A percentile compares a stretch with the other conserved stretches of the same genome.
Evolutionary conservation across 2,113 vertebrate genomes (phyloP).

Genomic region (Scophthalmus maximus): DNA sequence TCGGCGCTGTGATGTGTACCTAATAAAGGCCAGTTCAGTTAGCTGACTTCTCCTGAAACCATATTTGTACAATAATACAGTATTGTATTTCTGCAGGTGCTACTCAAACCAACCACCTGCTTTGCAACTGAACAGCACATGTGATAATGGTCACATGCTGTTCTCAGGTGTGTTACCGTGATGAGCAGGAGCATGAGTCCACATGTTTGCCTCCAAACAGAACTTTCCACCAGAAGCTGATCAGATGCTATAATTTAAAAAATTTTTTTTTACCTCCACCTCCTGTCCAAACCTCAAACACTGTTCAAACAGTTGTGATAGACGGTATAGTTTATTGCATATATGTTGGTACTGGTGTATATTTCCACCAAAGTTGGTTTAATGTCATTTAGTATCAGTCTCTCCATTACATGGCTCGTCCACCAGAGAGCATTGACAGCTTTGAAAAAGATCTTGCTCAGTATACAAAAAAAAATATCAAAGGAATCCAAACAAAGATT

Average conservation of each 20-base stretch:
- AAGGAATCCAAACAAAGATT: background rate
- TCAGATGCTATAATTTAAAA: background rate
- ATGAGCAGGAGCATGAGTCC: background rate
- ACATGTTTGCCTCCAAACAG: background rate
- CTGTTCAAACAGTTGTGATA: no score
- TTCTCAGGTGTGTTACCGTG: background rate
- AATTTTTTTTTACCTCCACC: no score
- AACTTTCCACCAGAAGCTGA: no score
- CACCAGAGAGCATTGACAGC: background rate
- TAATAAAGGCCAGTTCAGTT: background rate
- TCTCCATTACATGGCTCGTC: background rate
- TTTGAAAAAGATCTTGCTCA: background rate
- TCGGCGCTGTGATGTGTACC: background rate
- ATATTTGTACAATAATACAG: background rate
- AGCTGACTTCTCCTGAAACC: conserved; percentile 5
- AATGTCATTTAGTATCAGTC: no score
- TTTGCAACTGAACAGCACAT: background rate
- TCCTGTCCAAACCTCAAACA: no score
- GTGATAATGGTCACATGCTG: background rate
- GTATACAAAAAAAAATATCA: background rate
- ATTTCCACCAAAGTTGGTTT: no score
- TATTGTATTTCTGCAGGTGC: conserved; percentile 17
- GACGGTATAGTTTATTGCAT: no score
- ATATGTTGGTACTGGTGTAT: background rate
- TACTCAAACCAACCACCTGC: conserved; percentile 7